Percentiles rank a stretch among this genome's conserved stretches.
phyloP scores from a whole-genome alignment of 2,888 invertebrate genomes.

The Ennomos erosarius region DNA sequence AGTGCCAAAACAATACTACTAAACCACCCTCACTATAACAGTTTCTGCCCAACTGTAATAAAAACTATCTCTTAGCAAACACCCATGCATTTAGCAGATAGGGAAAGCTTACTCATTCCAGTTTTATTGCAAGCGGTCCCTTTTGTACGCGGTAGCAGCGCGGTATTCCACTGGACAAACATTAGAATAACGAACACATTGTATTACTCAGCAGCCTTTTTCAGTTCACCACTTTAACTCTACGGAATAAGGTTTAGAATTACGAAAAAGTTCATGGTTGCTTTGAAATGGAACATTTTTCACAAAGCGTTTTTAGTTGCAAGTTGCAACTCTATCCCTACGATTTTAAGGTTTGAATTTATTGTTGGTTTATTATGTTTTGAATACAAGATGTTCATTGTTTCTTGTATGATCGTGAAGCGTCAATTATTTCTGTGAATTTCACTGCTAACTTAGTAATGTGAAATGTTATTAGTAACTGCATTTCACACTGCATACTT shows the following conservation, averaged over 20 bases:
- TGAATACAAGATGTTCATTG: constrained; percentile 2
- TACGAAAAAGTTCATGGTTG: not conserved
- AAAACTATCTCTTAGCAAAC: constrained; percentile 1
- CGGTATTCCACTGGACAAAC: constrained; percentile 32
- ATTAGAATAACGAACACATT: constrained; percentile 28
- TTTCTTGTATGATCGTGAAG: constrained; percentile 24
- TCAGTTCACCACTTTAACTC: constrained; percentile 3
- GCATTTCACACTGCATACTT: not conserved
- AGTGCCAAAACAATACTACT: too few relatives aligned
- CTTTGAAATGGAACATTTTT: not conserved
- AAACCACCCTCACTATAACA: too few relatives aligned
- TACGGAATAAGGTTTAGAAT: constrained; percentile 17
- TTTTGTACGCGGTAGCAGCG: constrained; percentile 29
- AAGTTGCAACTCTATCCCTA: constrained; percentile 4
- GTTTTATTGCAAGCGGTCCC: constrained; percentile 33
- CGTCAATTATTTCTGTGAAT: constrained; percentile 33
- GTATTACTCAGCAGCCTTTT: constrained; percentile 9
- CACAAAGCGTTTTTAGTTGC: not conserved
- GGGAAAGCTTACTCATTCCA: constrained; percentile 38
- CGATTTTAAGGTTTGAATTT: constrained; percentile 1
- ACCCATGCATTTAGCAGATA: constrained; percentile 11
- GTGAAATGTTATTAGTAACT: constrained; percentile 17
- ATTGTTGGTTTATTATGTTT: not conserved
- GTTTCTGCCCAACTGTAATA: too few relatives aligned
- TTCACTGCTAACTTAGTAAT: constrained; percentile 26